Conservation (phyloP, 1,140 invertebrate species). For the Drosophila dunni region DNA sequence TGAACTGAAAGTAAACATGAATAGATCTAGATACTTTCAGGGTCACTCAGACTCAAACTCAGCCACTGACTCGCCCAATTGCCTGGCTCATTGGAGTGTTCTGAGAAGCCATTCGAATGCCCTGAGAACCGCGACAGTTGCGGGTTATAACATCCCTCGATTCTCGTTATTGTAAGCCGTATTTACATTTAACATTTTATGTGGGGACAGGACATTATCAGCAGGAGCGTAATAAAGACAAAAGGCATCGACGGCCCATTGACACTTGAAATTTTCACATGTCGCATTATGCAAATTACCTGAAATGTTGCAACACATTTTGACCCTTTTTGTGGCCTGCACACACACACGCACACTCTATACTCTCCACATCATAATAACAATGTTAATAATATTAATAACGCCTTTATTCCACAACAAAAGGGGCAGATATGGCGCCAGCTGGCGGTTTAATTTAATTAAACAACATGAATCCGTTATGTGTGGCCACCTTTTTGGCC, state of each 20-base stretch:
- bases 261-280: slow-evolving; percentile 75
- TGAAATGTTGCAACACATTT: slow-evolving; percentile 61
- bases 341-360: not conserved
- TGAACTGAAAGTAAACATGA: slow-evolving; percentile 49
- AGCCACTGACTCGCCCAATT: slow-evolving; percentile 25
- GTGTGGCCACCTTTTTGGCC: slow-evolving; percentile 71
- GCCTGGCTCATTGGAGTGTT: slow-evolving; percentile 10
- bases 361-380: slow-evolving; percentile 42
- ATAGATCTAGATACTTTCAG: slow-evolving; percentile 28
- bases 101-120: not conserved
- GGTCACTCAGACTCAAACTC: slow-evolving; percentile 21
- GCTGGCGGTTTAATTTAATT: slow-evolving; percentile 76
- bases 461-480: slow-evolving; percentile 79
- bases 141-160: slow-evolving; percentile 22
- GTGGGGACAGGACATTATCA: slow-evolving; percentile 3
- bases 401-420: slow-evolving; percentile 79
- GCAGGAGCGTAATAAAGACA: slow-evolving; percentile 71
- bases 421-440: slow-evolving; percentile 55
- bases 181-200: slow-evolving; percentile 56
- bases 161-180: slow-evolving; percentile 36
- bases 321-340: slow-evolving; percentile 42
- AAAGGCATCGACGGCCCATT: slow-evolving; percentile 62
- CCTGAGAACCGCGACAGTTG: slow-evolving; percentile 47
- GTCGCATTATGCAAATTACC: slow-evolving; percentile 76
- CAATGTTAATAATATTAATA: slow-evolving; percentile 81